A percentile compares a stretch with the other conserved stretches of the same genome.
Evolutionary conservation across 2,888 invertebrate species (phyloP).

Genomic region (Rhagonycha lutea): DNA sequence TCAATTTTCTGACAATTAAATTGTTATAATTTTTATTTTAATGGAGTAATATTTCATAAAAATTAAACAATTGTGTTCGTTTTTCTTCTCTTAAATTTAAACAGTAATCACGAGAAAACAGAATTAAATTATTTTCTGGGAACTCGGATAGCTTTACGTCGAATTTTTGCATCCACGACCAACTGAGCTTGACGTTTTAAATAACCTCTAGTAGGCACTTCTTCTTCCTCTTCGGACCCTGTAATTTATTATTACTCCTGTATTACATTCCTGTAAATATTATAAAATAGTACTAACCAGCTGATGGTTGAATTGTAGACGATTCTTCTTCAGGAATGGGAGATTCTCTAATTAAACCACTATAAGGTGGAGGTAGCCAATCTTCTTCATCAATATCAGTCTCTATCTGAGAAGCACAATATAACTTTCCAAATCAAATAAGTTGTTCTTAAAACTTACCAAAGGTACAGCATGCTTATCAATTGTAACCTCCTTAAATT

Average conservation of each 20-base stretch:
- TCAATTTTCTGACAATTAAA: background rate
- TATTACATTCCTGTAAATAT: background rate
- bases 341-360: conserved; percentile 47
- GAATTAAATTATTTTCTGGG: conserved; percentile 16
- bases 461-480: background rate
- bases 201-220: conserved; percentile 78
- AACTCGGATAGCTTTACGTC: conserved; percentile 71
- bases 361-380: conserved; percentile 51
- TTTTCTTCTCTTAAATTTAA: no score
- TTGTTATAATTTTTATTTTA: background rate
- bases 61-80: no score
- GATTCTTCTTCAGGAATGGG: conserved; percentile 48
- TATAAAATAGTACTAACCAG: conserved; percentile 27
- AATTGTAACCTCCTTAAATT: conserved; percentile 3
- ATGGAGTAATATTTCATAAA: no score
- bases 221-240: conserved; percentile 81
- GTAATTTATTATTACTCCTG: conserved; percentile 20
- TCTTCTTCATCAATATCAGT: conserved; percentile 44
- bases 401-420: conserved; percentile 24
- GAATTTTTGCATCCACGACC: conserved; percentile 80
- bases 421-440: background rate
- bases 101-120: background rate
- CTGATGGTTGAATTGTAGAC: conserved; percentile 43
- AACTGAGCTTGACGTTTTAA: conserved; percentile 82
- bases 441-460: background rate